Evolutionary conservation across 2,113 vertebrate species (phyloP).

Genomic region (Tringa solitaria): DNA sequence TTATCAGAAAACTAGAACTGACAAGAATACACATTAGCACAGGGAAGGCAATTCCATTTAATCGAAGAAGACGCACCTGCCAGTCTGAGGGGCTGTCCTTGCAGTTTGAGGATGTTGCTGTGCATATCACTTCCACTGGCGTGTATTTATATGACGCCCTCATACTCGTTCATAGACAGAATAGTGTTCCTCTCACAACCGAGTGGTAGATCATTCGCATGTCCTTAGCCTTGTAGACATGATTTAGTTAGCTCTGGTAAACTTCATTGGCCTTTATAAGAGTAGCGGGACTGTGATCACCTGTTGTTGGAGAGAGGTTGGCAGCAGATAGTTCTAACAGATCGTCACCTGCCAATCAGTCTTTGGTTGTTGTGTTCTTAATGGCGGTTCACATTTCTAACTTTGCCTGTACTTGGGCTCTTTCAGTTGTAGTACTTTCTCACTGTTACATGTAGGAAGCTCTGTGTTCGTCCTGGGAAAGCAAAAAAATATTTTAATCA

Average conservation of each 20-base stretch:
- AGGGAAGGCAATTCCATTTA: neutral
- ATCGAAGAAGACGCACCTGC: neutral
- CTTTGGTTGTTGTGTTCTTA: neutral
- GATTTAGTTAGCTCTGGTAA: neutral
- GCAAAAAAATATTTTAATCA: neutral
- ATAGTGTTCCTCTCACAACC: neutral
- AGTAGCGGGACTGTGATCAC: neutral
- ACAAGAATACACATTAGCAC: neutral
- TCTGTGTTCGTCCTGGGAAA: neutral
- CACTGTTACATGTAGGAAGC: neutral
- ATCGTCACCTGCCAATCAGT: neutral
- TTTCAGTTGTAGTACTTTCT: neutral
- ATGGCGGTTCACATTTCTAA: neutral
- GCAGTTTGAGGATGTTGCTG: neutral
- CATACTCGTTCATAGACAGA: neutral
- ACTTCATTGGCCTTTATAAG: neutral
- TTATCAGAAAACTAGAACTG: neutral
- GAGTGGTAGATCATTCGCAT: neutral
- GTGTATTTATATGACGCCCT: accelerated
- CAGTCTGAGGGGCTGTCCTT: neutral
- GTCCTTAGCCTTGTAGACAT: neutral
- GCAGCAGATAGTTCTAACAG: neutral
- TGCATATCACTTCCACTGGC: neutral
- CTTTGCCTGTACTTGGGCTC: neutral
- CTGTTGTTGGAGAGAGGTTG: neutral